These are phyloP conservation scores for Tachysurus vachellii DNA, from an alignment of 2,113 vertebrate species.

Conservation along the genomic window DNA sequence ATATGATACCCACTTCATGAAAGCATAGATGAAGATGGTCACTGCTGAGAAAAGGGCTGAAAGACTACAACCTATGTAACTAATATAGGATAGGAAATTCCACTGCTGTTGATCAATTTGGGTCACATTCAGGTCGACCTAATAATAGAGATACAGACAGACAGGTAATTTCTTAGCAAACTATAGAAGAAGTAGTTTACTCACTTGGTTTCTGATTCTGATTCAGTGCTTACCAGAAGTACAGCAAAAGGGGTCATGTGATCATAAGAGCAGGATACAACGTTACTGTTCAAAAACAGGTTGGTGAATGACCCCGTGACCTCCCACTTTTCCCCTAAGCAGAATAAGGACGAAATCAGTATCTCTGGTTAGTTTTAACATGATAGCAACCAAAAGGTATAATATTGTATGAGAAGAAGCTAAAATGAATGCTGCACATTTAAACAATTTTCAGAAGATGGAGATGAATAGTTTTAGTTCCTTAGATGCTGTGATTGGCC, in stretches of 20 bases:
- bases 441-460: background rate
- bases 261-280: constrained; percentile 55
- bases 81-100: constrained; percentile 65
- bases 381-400: background rate
- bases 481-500: background rate
- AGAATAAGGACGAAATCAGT: background rate
- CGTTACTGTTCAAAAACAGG: rapidly evolving
- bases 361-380: background rate
- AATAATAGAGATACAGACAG: constrained; percentile 8
- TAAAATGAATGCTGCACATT: background rate
- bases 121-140: constrained; percentile 28
- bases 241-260: constrained; percentile 70
- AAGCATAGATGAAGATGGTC: constrained; percentile 57
- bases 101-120: constrained; percentile 49
- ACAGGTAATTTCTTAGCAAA: background rate
- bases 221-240: constrained; percentile 59
- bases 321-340: constrained; percentile 41
- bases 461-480: background rate
- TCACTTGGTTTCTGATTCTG: constrained; percentile 7
- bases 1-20: constrained; percentile 51
- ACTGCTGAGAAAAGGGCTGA: constrained; percentile 64
- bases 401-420: background rate
- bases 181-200: background rate
- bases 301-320: background rate
- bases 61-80: constrained; percentile 66